Conservation (phyloP, 2,113 vertebrate genomes). For the Vombatus ursinus region DNA sequence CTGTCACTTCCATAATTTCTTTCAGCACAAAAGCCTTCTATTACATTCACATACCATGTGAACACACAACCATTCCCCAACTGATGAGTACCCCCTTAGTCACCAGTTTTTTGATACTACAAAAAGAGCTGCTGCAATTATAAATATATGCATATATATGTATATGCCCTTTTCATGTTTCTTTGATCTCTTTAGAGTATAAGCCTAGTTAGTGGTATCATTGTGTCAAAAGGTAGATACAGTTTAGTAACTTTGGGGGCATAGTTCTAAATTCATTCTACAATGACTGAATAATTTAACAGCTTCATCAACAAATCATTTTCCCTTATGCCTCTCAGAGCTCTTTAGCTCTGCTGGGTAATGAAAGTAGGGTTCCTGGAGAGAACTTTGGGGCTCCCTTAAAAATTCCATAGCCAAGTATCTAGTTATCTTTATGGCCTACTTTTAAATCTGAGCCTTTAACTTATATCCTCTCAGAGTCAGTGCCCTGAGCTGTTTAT, state of each 20-base stretch:
- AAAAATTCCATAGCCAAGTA: neutral
- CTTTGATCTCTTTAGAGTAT: neutral
- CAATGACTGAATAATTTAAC: neutral
- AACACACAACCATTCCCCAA: neutral
- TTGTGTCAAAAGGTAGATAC: neutral
- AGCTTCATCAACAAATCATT: neutral
- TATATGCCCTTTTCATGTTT: neutral
- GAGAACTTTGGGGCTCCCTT: neutral
- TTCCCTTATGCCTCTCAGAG: neutral
- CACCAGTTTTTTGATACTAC: too few relatives aligned
- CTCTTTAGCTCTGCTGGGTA: neutral
- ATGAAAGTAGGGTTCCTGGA: neutral
- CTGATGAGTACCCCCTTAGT: neutral
- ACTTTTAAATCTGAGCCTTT: neutral
- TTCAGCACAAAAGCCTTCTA: neutral
- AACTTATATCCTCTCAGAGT: neutral
- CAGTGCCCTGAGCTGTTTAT: neutral
- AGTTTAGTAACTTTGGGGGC: neutral
- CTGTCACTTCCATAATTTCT: neutral
- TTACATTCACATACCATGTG: neutral
- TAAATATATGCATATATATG: neutral
- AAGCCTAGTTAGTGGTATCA: neutral
- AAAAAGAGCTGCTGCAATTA: neutral
- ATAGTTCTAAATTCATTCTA: neutral
- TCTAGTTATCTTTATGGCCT: too few relatives aligned